phyloP scores from a whole-genome alignment of 2,113 vertebrate genomes.

The Mobula birostris region DNA sequence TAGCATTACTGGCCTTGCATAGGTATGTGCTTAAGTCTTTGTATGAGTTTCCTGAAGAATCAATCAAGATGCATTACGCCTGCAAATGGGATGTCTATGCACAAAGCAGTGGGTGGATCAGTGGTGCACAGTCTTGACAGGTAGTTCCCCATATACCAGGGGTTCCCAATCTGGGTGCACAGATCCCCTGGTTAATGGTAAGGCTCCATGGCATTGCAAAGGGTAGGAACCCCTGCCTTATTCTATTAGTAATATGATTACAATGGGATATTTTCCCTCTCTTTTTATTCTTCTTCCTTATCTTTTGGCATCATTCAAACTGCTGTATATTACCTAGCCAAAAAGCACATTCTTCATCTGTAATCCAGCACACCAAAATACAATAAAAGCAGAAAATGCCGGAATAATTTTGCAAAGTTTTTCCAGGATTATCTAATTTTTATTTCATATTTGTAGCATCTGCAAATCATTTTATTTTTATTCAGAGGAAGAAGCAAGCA shows the following conservation, averaged over 20 bases:
- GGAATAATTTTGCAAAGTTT: too few relatives aligned
- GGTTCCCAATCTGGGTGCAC: too few relatives aligned
- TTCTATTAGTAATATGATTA: neutral
- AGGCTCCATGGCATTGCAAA: too few relatives aligned
- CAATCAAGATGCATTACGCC: neutral
- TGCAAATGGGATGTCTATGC: neutral
- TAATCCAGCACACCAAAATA: neutral
- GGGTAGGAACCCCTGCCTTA: neutral
- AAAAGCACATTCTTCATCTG: neutral
- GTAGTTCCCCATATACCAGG: neutral
- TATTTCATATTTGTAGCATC: too few relatives aligned
- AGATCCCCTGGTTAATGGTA: too few relatives aligned
- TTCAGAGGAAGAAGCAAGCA: neutral
- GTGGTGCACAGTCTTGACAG: neutral
- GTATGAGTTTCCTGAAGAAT: neutral
- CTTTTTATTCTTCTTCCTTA: neutral
- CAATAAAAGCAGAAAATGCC: too few relatives aligned
- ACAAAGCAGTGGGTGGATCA: neutral
- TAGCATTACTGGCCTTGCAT: neutral
- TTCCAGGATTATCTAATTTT: too few relatives aligned
- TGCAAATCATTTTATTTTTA: too few relatives aligned
- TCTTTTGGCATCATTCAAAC: too few relatives aligned
- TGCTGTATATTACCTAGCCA: neutral
- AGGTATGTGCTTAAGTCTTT: neutral
- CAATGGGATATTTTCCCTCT: neutral